These are phyloP conservation scores for Diachasma alloeum DNA, from an alignment of 1,140 invertebrate species.

Conservation along the genomic window DNA sequence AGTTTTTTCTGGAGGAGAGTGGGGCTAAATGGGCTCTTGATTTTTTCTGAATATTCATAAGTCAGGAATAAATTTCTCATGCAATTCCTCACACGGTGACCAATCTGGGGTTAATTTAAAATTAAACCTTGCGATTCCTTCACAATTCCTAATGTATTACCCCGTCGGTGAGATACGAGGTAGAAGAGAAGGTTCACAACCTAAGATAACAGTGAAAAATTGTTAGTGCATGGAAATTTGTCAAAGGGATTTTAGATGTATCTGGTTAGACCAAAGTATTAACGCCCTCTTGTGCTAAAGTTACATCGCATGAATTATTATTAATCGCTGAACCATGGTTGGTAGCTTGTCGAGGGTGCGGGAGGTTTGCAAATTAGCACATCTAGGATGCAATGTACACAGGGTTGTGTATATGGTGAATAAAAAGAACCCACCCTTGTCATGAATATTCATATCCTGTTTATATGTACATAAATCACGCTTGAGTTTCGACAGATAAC, in stretches of 20 bases:
- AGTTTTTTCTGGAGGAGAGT: too few species aligned
- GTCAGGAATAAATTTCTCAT: too few species aligned
- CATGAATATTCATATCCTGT: slow-evolving; percentile 22
- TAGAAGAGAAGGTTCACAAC: too few species aligned
- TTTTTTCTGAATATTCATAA: too few species aligned
- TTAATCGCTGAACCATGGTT: slow-evolving; percentile 19
- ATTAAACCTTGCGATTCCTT: too few species aligned
- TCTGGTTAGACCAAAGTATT: background rate
- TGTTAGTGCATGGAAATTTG: too few species aligned
- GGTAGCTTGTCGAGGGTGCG: slow-evolving; percentile 1
- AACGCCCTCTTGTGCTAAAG: background rate
- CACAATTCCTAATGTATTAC: too few species aligned
- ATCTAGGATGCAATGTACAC: slow-evolving; percentile 11
- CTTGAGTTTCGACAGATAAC: background rate
- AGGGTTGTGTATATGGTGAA: background rate
- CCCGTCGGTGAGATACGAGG: too few species aligned
- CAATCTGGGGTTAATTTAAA: too few species aligned
- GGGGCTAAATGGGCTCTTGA: too few species aligned
- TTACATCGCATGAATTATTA: slow-evolving; percentile 23
- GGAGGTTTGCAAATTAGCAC: slow-evolving; percentile 22
- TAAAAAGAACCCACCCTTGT: background rate
- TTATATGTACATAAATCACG: slow-evolving; percentile 20
- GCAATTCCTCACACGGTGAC: too few species aligned
- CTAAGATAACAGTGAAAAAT: too few species aligned
- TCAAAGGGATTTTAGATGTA: background rate